Evolutionary conservation across 2,888 invertebrate species (phyloP), one percentile per base, ranked within the genome.

Genomic region (Emmelina monodactyla): DNA sequence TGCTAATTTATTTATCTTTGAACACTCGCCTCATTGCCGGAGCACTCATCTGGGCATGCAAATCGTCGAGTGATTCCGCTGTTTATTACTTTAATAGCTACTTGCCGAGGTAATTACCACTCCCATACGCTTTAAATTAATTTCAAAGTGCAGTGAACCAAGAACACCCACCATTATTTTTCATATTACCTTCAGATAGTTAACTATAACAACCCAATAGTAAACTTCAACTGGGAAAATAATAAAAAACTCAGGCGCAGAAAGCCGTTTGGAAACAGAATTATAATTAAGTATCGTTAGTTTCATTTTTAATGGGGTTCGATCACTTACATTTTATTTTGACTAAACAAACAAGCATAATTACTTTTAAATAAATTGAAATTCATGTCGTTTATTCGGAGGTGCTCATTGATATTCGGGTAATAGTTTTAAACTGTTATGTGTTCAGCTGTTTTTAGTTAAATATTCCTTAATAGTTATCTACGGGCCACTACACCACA

Each of bases 41-140:
- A n/a, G n/a, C n/a, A n/a, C n/a, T n/a, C n/a, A n/a, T n/a, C n/a
- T 63, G 56, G 59, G 48, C 47, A 58, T 61, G 63, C 58, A 62
- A 66, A 69, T 62, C 49, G 53, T 45, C 37, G 48, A 46, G 56
- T 62, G 63, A 66, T 60, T 62, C 61, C 62, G 59, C 57, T 60
- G 60, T 64, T 63, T 65, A 64, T 65, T 57, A 55, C 55, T 50
- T 49, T 70, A 67, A 67, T 68, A 53, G 63, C 62, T 67, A 64
- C 65, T 66, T 62, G 60, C 45, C 52, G 48, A 49, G 45, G 58
- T 62, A 65, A 69, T 67, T 65, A 63, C 63, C 58, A 55, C 62
- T 65, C 64, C 64, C 59, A 67, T 67, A 64, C 66, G 70, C 63
- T 72, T 68, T 67, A 69, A 73, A 72, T 75, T 72, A 70, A 73